Conservation (phyloP, 2,797 vertebrate genomes). For the Schizopygopsis malacanthus region DNA sequence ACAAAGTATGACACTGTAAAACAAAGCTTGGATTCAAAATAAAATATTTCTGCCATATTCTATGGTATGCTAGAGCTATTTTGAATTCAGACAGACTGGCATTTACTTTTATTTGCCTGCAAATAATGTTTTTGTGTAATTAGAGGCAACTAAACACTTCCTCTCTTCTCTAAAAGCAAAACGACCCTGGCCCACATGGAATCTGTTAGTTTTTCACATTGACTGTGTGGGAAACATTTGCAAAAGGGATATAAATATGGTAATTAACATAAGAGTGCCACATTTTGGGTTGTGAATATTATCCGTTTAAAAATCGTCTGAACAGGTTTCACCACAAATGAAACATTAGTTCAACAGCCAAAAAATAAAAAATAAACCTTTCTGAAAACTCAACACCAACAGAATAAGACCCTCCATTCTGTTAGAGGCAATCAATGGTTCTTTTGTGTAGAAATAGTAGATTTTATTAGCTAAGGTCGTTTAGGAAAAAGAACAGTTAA, state of each 20-base stretch:
- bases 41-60: neutral
- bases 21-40: neutral
- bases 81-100: neutral
- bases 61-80: neutral
- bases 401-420: neutral
- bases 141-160: neutral
- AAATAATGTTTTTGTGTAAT: neutral
- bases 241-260: neutral
- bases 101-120: neutral
- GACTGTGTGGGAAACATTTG: neutral
- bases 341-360: neutral
- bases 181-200: neutral
- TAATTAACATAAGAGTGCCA: neutral
- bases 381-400: neutral
- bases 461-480: neutral
- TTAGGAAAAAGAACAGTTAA: neutral
- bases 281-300: neutral
- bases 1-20: neutral
- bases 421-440: neutral
- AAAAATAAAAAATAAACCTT: neutral
- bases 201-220: neutral
- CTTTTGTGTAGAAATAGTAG: neutral
- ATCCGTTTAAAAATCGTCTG: neutral
- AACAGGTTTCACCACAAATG: neutral
- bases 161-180: neutral